These are phyloP conservation scores for Thecophora atra DNA, from an alignment of 2,888 invertebrate genomes.

Conservation along the genomic window DNA sequence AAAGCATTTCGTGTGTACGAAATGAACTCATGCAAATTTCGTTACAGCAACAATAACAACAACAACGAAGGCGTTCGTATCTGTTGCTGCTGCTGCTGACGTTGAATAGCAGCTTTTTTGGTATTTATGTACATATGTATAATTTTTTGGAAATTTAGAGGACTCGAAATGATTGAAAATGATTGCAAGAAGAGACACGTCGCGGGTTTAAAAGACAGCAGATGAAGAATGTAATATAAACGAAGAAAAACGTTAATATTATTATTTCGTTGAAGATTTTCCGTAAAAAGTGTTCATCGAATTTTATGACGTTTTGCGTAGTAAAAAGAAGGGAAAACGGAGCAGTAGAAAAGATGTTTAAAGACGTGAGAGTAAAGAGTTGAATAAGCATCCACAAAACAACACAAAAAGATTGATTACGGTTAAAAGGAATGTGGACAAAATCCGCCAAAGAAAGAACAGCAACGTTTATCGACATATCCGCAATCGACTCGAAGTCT, in stretches of 20 bases:
- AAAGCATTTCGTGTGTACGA: slow-evolving; percentile 5
- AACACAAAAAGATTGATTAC: no score
- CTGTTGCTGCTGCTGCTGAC: neutral
- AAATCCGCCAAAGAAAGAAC: no score
- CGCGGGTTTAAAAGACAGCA: no score
- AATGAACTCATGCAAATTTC: slow-evolving; percentile 1
- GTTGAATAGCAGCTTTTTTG: no score
- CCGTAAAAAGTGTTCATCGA: neutral
- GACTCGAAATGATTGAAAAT: no score
- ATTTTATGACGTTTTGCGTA: neutral
- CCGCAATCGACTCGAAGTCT: no score
- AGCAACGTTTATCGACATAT: no score
- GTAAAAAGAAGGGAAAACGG: no score
- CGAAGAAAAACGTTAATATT: neutral
- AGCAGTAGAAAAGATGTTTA: neutral
- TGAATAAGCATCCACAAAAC: neutral
- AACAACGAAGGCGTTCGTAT: neutral
- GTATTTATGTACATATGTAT: no score
- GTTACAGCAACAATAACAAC: neutral
- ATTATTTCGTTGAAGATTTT: neutral
- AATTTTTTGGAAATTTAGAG: no score
- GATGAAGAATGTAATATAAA: neutral
- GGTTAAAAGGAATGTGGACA: no score
- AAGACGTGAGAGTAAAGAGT: neutral
- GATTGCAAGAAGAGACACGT: no score